Base-by-base conservation (phyloP, 2,888 invertebrate genomes). In the Orthosia gracilis region DNA sequence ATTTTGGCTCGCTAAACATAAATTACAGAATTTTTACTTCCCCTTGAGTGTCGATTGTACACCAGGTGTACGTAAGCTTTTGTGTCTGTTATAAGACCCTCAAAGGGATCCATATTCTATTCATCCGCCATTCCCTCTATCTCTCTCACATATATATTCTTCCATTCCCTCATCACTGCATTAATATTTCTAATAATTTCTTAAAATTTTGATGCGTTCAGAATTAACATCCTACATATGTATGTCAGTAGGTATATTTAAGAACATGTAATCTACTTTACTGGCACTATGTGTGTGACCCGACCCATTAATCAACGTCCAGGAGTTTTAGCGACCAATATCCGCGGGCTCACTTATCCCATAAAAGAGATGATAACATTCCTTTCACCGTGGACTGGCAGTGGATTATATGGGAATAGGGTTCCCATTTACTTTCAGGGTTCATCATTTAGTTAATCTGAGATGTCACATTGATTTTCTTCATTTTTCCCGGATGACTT, bases 251-350 rank as follows among this genome's bases (percentile, higher is more conserved):
- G 1, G 2, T 31, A 59, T 23, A 59, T 5, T 40, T 17, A 40
- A 7, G 12, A 49, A 54, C 15, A 31, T 40, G 13, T 54, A 47
- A 40, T 50, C 82, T 58, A 76, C 82, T 84, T 87, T 88, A 82
- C 87, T 89, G 85, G 85, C 86, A 78, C 78, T 88, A 81, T 89
- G 85, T 88, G 81, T 88, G 89, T 89, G 90, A 89, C 89, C 88
- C 83, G 63, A 69, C 77, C 80, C 89, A 94, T 94, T 93, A 89
- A 94, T 94, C 94, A 94, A 91, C 80, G 94, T 92, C 93, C 23
- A 59, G 73, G 71, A 80, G 82, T 90, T 91, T 92, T 93, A 91
- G 92, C 87, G 91, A 89, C 92, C 92, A 91, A 91, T 92, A 91
- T 90, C 92, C 92, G 89, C 85, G 85, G 84, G 83, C 86, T 89